Evolutionary conservation across 2,888 invertebrate species (phyloP).

Genomic region (Erpobdella octoculata): DNA sequence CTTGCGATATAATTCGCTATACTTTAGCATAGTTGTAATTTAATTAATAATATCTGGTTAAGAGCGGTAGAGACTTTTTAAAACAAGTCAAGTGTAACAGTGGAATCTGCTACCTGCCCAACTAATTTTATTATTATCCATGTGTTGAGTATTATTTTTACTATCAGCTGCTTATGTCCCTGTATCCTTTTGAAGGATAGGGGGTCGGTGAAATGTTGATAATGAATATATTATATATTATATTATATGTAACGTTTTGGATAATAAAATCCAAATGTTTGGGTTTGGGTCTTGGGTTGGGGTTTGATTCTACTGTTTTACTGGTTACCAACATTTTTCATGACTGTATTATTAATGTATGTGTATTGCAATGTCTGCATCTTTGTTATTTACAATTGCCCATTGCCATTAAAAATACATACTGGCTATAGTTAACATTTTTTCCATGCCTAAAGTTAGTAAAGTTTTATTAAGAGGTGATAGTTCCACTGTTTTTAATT

Average conservation of each 20-base stretch:
- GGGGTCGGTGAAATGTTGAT: not conserved
- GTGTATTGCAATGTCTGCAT: not conserved
- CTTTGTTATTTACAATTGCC: not conserved
- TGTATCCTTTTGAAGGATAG: not conserved
- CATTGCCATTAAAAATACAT: not conserved
- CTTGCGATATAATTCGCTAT: not conserved
- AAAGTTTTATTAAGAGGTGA: too few species aligned
- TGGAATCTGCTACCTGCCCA: not conserved
- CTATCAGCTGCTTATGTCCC: too few species aligned
- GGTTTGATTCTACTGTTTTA: too few species aligned
- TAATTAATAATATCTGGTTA: not conserved
- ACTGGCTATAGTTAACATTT: not conserved
- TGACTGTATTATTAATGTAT: too few species aligned
- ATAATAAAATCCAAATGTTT: too few species aligned
- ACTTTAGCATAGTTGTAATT: not conserved
- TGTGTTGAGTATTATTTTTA: too few species aligned
- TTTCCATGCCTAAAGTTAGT: constrained; percentile 2
- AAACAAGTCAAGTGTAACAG: not conserved
- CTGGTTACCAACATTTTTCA: too few species aligned
- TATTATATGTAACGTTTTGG: too few species aligned
- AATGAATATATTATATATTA: not conserved
- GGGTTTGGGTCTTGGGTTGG: too few species aligned
- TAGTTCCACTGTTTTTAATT: too few species aligned
- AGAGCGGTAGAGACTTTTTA: not conserved
- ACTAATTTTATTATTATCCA: too few species aligned